A percentile compares a stretch with the other conserved stretches of the same genome.
These are phyloP conservation scores for Cetonia aurata DNA, from an alignment of 2,888 invertebrate species.

Conservation along the genomic window DNA sequence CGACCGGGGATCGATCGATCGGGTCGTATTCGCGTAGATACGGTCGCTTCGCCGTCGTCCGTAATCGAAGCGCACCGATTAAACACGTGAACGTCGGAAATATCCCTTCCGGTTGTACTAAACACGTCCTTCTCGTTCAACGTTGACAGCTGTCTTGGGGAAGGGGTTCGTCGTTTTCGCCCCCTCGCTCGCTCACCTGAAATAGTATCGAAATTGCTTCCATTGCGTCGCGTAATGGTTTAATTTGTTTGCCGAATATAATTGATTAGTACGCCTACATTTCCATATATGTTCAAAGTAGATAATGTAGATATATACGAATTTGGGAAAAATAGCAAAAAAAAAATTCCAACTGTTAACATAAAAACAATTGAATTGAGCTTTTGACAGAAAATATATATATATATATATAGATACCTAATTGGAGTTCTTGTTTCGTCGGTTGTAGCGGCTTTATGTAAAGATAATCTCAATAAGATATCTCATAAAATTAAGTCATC, in stretches of 20 bases:
- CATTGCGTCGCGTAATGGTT: neutral
- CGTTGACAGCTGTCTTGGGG: constrained; percentile 36
- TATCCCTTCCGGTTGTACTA: constrained; percentile 40
- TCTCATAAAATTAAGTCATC: too few species aligned
- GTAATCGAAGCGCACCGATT: constrained; percentile 40
- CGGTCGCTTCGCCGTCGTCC: constrained; percentile 4
- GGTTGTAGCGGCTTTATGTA: too few species aligned
- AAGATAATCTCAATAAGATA: too few species aligned
- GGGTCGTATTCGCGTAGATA: constrained; percentile 15
- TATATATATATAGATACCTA: too few species aligned
- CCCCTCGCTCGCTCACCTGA: constrained; percentile 27
- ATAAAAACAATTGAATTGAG: too few species aligned
- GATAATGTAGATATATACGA: too few species aligned
- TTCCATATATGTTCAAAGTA: too few species aligned
- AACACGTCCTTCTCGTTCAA: constrained; percentile 36
- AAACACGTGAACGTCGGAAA: constrained; percentile 41
- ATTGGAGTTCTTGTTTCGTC: too few species aligned
- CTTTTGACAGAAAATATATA: too few species aligned
- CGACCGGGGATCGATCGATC: constrained; percentile 24
- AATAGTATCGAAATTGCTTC: constrained; percentile 11
- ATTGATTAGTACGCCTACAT: neutral
- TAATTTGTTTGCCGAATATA: constrained; percentile 2
- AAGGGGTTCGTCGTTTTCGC: constrained; percentile 7
- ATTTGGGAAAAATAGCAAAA: too few species aligned
- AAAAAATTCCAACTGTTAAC: too few species aligned